phyloP scores from a whole-genome alignment of 2,797 vertebrate species.

The Betta splendens region DNA sequence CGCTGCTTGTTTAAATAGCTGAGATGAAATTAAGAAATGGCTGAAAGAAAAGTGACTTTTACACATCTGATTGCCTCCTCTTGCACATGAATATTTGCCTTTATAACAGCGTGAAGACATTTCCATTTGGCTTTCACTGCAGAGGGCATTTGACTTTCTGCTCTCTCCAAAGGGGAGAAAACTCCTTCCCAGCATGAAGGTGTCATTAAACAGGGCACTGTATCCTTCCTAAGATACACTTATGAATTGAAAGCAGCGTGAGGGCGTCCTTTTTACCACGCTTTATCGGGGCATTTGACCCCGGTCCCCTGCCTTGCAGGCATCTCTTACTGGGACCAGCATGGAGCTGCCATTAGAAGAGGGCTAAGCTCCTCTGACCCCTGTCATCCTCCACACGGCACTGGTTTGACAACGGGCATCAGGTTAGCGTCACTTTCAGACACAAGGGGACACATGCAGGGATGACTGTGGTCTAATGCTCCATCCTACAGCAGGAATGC shows the following conservation, averaged over 20 bases:
- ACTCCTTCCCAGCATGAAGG: conserved; percentile 53
- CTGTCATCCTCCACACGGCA: conserved; percentile 44
- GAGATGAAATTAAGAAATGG: neutral
- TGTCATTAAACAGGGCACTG: conserved; percentile 48
- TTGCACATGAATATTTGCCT: conserved; percentile 11
- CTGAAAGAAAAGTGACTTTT: neutral
- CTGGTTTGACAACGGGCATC: conserved; percentile 55
- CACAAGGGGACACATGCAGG: conserved; percentile 38
- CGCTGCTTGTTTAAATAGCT: neutral
- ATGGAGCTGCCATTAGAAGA: conserved; percentile 57
- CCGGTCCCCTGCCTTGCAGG: conserved; percentile 30
- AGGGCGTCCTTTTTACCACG: conserved; percentile 42
- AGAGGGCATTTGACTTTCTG: conserved; percentile 60
- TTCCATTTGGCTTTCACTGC: conserved; percentile 33
- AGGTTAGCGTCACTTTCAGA: conserved; percentile 53
- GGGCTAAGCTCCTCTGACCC: conserved; percentile 43
- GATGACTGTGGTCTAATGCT: conserved; percentile 52
- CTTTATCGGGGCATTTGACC: conserved; percentile 66
- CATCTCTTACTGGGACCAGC: conserved; percentile 61
- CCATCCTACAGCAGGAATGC: conserved; percentile 42
- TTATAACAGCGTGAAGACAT: conserved; percentile 29
- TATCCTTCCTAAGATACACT: conserved; percentile 47
- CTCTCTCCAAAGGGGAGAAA: conserved; percentile 35
- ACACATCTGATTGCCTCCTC: neutral
- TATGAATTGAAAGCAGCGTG: conserved; percentile 66